These are phyloP conservation scores for Eretmocerus hayati DNA, from an alignment of 2,888 invertebrate species.

Conservation along the genomic window DNA sequence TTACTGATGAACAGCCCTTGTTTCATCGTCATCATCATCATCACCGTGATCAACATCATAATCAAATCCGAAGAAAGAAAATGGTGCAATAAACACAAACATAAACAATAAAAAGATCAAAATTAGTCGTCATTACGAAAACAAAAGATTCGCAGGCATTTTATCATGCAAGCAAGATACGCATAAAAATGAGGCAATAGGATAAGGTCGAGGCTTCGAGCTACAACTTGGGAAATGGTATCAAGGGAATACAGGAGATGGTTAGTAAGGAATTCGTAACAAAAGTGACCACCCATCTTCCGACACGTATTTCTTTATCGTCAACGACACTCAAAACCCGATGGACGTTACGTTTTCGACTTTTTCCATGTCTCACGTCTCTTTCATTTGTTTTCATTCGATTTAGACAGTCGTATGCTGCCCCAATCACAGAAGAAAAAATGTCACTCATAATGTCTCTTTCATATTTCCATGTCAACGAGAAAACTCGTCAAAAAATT, in stretches of 20 bases:
- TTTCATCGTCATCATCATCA: conserved; percentile 30
- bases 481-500: conserved; percentile 33
- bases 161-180: conserved; percentile 46
- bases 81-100: conserved; percentile 53
- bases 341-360: conserved; percentile 52
- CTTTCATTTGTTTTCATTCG: conserved; percentile 44
- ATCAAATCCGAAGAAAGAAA: conserved; percentile 60
- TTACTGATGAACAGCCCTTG: conserved; percentile 70
- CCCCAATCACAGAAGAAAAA: conserved; percentile 83
- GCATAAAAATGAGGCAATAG: conserved; percentile 42
- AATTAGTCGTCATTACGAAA: conserved; percentile 46
- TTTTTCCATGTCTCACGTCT: conserved; percentile 43
- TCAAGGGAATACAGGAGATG: conserved; percentile 16
- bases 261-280: conserved; percentile 57
- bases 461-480: conserved; percentile 23
- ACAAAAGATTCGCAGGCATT: conserved; percentile 46
- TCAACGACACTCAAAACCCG: conserved; percentile 68
- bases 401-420: conserved; percentile 59
- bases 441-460: conserved; percentile 61
- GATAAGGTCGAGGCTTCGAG: conserved; percentile 15
- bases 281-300: conserved; percentile 40
- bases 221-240: conserved; percentile 19
- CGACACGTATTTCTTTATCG: conserved; percentile 26
- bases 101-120: conserved; percentile 67
- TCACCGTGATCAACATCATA: conserved; percentile 31